Base-by-base conservation (phyloP, 2,888 invertebrate species). In the Spatulosminthurus flaviceps region DNA sequence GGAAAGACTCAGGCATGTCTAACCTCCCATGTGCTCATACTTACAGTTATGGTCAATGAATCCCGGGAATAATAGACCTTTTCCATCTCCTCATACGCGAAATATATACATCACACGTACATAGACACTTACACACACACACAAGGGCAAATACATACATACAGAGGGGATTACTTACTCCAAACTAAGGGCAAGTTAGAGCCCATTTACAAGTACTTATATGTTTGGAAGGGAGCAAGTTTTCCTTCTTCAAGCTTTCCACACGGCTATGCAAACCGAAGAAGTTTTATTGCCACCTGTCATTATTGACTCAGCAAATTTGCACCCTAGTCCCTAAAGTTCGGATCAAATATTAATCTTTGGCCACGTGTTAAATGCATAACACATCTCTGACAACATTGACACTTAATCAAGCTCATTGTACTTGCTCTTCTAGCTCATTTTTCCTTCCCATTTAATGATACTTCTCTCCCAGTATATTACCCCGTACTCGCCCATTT, bases 281-380 rank as follows among this genome's bases (percentile, higher is more conserved):
- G 79, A 79, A 81, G 72, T 81, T 82, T 79, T 80, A 80, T 74
- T 74, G 80, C 85, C 85, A 85, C 85, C 85, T 85, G 85, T 84
- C 85, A 85, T 81, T 85, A 83, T 85, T 85, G 85, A 84, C 84
- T 83, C 83, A 84, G 82, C 82, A 83, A 82, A 83, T 84, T 84
- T 82, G 77, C 78, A 78, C 81, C 81, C 81, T 77, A 72, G 42
- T 72, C 72, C 78, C 72, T 51, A 70, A 77, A 42, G 60, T 72
- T 69, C 34, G 79, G 73, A 80, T 79, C 79, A 80, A 80, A 80
- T 79, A 80, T 77, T 82, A 79, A 80, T 82, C 80, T 81, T 79
- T 71, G 71, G 66, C 78, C 77, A 51, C 34, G 77, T 75, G 75
- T 60, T 75, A 75, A 75, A 75, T 64, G 75, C 66, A 76, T 72